Evolutionary conservation across 2,888 invertebrate genomes (phyloP), one percentile per base, ranked within the genome.

Genomic region (Sesia bembeciformis): DNA sequence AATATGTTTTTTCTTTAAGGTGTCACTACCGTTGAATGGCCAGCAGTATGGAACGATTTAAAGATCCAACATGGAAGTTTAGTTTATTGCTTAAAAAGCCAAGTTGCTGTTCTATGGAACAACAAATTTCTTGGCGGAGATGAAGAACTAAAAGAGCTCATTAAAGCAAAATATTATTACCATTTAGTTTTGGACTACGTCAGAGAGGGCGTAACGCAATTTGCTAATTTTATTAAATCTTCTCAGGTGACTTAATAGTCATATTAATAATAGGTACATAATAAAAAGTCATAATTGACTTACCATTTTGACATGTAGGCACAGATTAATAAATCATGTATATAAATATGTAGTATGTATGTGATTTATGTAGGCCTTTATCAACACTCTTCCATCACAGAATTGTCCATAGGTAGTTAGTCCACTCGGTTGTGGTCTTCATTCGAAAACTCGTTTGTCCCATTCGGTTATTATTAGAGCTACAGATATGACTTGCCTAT

Each of bases 101-200:
- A 80, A 52, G 91, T 91, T 0, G 90, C 84, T 4, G 83, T 93
- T 1, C 80, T 91, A 58, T 60, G 81, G 3, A 81, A 92, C 59
- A 84, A 81, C 5, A 69, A 81, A 54, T 87, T 88, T 58, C 67
- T 93, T 40, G 93, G 92, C 0, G 91, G 90, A 50, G 88, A 90
- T 53, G 67, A 76, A 0, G 91, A 90, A 55, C 70, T 93, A 39
- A 72, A 80, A 50, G 68, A 79, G 8, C 73, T 86, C 43, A 67
- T 92, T 6, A 74, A 84, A 56, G 63, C 80, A 5, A 86, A 78
- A 67, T 92, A 89, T 60, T 68, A 70, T 51, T 87, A 91, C 57
- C 66, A 82, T 56, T 57, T 91, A 43, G 70, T 66, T 39, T 62
- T 83, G 55, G 79, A 91, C 72, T 92, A 91, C 73, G 71, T 81